Base-by-base conservation (phyloP, 2,888 invertebrate genomes). In the Xestia ashworthii region DNA sequence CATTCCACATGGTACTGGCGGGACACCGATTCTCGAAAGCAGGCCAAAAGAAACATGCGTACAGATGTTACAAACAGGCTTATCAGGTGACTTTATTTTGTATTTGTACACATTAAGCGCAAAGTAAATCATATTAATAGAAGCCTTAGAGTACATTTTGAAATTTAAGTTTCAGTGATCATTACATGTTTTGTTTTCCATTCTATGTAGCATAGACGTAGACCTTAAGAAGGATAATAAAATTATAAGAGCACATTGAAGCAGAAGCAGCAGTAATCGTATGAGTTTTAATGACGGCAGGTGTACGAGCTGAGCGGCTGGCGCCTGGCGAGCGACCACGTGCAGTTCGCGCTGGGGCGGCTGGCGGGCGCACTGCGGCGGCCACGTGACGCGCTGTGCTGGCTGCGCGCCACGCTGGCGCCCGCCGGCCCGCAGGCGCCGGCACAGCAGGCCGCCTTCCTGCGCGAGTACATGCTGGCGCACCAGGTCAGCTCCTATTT, bases 1-100 rank as follows among this genome's bases (percentile, higher is more conserved):
- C 99, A 25, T 99, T 99, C 94, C 99, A 99, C 92, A 98, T 99
- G 97, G 99, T 99, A 38, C 97, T 99, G 41, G 99, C 99, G 32
- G 99, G 99, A 0, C 99, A 99, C 95, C 97, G 99, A 78, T 99
- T 98, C 95, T 99, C 98, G 19, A 99, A 99, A 93, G 98, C 99
- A 22, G 98, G 98, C 0, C 99, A 99, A 94, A 97, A 98, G 84
- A 98, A 98, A 93, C 99, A 99, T 95, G 98, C 99, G 0, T 97
- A 99, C 81, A 97, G 99, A 86, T 99, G 99, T 91, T 99, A 99
- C 92, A 98, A 98, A 83, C 99, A 99, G 94, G 99, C 99, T 14
- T 98, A 98, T 95, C 98, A 99, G 97, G 98, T 98, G 90, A 81
- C 79, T 58, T 25, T 14, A 60, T 55, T 14, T n/a, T 58, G 9